These are phyloP conservation scores for Gerris buenoi DNA, from an alignment of 1,140 invertebrate species.

Conservation along the genomic window DNA sequence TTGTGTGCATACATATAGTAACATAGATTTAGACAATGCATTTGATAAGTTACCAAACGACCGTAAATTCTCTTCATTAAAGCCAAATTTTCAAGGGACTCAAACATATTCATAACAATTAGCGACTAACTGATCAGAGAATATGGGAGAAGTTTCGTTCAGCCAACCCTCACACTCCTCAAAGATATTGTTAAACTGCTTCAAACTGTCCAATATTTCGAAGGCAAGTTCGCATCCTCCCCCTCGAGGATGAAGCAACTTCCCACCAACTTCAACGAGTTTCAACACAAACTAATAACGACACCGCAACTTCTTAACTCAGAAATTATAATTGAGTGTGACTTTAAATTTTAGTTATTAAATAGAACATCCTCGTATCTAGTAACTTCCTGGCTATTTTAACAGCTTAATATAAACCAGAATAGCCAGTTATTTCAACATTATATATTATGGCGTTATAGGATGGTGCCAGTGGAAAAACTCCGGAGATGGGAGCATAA, in stretches of 20 bases:
- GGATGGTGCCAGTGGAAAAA: too few species aligned
- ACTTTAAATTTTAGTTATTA: too few species aligned
- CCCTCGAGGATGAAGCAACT: not conserved
- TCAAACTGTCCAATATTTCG: not conserved
- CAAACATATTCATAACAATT: not conserved
- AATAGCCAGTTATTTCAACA: too few species aligned
- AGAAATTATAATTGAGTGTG: not conserved
- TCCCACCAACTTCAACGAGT: not conserved
- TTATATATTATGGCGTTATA: too few species aligned
- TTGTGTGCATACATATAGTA: too few species aligned
- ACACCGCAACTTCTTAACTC: not conserved
- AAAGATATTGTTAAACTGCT: not conserved
- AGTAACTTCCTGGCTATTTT: too few species aligned
- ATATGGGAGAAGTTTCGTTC: not conserved
- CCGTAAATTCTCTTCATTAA: not conserved
- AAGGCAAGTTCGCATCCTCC: not conserved
- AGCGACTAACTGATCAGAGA: not conserved
- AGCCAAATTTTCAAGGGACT: not conserved
- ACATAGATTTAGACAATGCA: too few species aligned
- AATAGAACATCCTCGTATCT: too few species aligned
- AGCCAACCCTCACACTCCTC: too few species aligned
- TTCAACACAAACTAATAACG: not conserved
- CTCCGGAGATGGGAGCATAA: too few species aligned
- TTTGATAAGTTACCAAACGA: too few species aligned
- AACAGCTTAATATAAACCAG: too few species aligned